Evolutionary conservation across 2,797 vertebrate species (phyloP), one percentile per base, ranked within the genome.

Genomic region (Decapterus maruadsi): DNA sequence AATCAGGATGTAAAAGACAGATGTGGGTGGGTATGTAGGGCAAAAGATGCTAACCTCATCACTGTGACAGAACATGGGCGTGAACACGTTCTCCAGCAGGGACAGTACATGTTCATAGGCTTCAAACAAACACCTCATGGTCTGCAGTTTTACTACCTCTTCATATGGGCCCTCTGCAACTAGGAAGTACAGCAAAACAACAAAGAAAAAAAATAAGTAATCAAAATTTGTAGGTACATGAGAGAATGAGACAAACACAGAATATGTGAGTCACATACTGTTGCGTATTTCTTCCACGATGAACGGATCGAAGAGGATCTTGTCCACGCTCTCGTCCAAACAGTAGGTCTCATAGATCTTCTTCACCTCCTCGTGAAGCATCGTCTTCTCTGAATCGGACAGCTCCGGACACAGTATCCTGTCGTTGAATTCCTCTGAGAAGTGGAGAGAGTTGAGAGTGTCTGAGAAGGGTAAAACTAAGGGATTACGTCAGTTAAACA

Each of bases 11-110:
- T 42, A 36, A 31, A 69, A 53, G 45, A 53, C 20, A 16, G 29
- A 29, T 26, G n/a, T 43, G 6, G 26, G 19, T 70, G 45, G 55
- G 59, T 55, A 55, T 55, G 45, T 51, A 0, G 13, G 36, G 17
- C 20, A 53, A 8, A 12, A 7, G 69, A 45, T 6, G 2, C 92
- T 87, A 5, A 98, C 98, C 96, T 99, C 98, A 86, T 98, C 97
- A 38, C 98, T 99, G 87, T 99, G 98, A 87, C 98, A 99, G 92
- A 99, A 99, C 96, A 98, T 97, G 45, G 97, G 98, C 12, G 97
- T 98, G 83, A 99, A 99, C 72, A 99, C 98, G 2, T 96, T 97
- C 90, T 99, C 98, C 36, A 99, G 91, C 1, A 99, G 96, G n/a
- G 96, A 98, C 57, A 99, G 96, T 56, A 99, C 98, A 0, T 98